phyloP scores from a whole-genome alignment of 2,113 vertebrate species.

The Arizona elegans region DNA sequence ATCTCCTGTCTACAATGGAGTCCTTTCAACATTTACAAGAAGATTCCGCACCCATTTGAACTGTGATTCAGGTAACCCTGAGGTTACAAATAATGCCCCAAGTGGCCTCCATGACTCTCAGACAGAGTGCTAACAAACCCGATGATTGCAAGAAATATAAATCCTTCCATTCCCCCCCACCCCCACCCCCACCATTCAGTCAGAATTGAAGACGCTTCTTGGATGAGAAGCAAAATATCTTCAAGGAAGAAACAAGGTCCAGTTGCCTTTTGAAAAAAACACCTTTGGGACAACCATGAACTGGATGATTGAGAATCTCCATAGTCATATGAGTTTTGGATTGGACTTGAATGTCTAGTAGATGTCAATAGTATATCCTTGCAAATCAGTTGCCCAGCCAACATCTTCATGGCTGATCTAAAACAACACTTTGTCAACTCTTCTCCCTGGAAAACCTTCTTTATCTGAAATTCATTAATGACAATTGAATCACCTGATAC shows the following conservation, averaged over 20 bases:
- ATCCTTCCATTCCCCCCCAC: background rate
- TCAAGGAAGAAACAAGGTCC: background rate
- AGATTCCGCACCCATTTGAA: background rate
- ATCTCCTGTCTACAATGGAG: background rate
- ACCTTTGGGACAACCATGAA: background rate
- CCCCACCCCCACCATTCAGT: background rate
- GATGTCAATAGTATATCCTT: background rate
- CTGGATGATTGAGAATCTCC: background rate
- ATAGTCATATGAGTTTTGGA: background rate
- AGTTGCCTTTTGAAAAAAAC: background rate
- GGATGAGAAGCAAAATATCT: background rate
- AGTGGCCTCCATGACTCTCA: background rate
- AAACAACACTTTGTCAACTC: background rate
- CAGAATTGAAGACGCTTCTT: background rate
- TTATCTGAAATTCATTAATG: background rate
- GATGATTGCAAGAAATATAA: background rate
- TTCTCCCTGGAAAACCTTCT: background rate
- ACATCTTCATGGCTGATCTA: background rate
- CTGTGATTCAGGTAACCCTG: background rate
- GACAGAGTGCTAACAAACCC: background rate
- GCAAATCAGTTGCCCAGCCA: background rate
- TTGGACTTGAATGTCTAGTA: background rate
- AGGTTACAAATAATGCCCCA: background rate
- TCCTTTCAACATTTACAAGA: background rate
- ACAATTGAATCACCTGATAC: background rate